phyloP scores from a whole-genome alignment of 53 echinoderm and acorn worm genomes.

The Paelopatides confundens region DNA sequence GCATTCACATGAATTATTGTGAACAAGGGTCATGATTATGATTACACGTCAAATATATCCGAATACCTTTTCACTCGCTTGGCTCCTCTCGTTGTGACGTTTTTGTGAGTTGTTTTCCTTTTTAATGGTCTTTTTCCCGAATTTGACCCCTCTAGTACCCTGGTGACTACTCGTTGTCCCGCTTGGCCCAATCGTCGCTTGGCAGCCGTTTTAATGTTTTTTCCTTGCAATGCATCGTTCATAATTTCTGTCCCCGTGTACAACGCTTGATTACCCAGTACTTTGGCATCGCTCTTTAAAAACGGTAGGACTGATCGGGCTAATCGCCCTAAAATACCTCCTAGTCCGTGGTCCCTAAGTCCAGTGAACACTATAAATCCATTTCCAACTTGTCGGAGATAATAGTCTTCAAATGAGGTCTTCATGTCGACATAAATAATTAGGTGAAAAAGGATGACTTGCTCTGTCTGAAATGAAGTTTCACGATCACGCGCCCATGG shows the following conservation, averaged over 20 bases:
- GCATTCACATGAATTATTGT: slow-evolving; percentile 1
- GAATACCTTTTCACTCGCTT: slow-evolving; percentile 69
- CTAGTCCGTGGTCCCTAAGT: neutral
- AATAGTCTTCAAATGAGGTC: slow-evolving; percentile 41
- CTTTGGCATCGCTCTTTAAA: slow-evolving; percentile 12
- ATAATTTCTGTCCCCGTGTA: slow-evolving; percentile 1
- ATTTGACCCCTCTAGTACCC: slow-evolving; percentile 40
- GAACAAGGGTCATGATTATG: neutral
- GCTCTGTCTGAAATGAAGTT: slow-evolving; percentile 71
- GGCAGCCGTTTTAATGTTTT: slow-evolving; percentile 17
- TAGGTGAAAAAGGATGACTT: slow-evolving; percentile 27
- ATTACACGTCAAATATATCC: slow-evolving; percentile 47
- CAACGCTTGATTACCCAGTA: slow-evolving; percentile 13
- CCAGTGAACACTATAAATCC: slow-evolving; percentile 14
- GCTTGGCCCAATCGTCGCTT: slow-evolving; percentile 19
- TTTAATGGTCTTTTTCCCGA: slow-evolving; percentile 37
- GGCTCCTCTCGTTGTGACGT: slow-evolving; percentile 20
- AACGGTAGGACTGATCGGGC: neutral
- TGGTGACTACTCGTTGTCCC: slow-evolving; percentile 53
- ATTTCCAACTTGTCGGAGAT: slow-evolving; percentile 41
- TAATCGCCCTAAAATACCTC: neutral
- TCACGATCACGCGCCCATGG: slow-evolving; percentile 67
- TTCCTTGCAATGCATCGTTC: slow-evolving; percentile 21
- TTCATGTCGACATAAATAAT: neutral
- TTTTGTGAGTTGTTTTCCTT: slow-evolving; percentile 31